Percentiles rank a stretch among this genome's conserved stretches.
phyloP scores from a whole-genome alignment of 2,113 vertebrate species.

The Tachuris rubrigastra region DNA sequence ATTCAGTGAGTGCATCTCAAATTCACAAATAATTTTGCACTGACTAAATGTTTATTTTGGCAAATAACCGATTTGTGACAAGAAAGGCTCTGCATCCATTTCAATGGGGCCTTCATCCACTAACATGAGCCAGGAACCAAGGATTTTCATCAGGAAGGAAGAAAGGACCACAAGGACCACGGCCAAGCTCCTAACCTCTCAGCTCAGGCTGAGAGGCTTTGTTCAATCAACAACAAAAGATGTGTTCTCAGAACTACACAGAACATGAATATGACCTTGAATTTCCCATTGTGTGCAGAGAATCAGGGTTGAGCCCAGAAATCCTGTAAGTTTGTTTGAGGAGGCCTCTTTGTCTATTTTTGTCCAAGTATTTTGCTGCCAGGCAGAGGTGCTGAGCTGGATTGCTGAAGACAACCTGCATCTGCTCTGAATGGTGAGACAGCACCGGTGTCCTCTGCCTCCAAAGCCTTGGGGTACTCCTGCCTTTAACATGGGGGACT shows the following conservation, averaged over 20 bases:
- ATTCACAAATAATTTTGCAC: neutral
- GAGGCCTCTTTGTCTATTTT: neutral
- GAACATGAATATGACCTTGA: neutral
- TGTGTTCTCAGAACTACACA: rapidly evolving
- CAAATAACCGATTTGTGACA: neutral
- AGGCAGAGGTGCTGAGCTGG: neutral
- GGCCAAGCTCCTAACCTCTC: neutral
- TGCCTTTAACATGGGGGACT: neutral
- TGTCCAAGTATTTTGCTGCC: neutral
- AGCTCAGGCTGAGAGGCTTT: neutral
- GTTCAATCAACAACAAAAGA: neutral
- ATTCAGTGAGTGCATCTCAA: neutral
- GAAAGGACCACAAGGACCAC: neutral
- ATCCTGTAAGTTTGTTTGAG: neutral
- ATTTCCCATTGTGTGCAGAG: neutral
- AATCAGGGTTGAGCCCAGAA: neutral
- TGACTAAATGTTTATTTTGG: neutral
- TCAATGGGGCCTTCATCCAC: neutral
- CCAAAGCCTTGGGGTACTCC: neutral
- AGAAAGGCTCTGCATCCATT: neutral
- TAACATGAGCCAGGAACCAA: neutral
- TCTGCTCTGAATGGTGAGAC: neutral
- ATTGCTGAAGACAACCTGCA: neutral
- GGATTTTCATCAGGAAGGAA: neutral
- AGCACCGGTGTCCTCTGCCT: neutral